A percentile compares a stretch with the other conserved stretches of the same genome.
phyloP scores from a whole-genome alignment of 2,113 vertebrate species.

The Tyrannus savana region DNA sequence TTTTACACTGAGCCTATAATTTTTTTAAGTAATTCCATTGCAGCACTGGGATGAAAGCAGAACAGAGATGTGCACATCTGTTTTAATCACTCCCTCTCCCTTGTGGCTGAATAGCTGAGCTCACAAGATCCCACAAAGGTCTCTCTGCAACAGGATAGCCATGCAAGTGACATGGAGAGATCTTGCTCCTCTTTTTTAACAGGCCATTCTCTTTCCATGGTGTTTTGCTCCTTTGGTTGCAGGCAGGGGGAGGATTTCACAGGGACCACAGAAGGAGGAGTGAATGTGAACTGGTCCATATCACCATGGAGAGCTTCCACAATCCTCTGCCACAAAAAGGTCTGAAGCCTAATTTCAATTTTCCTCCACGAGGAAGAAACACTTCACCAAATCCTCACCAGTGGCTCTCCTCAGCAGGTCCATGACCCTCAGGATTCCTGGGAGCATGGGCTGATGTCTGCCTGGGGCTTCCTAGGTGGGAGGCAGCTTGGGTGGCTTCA shows the following conservation, averaged over 20 bases:
- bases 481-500: not conserved
- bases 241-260: not conserved
- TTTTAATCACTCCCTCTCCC: not conserved
- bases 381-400: not conserved
- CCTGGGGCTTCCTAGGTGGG: not conserved
- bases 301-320: not conserved
- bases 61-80: not conserved
- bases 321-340: not conserved
- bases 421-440: not conserved
- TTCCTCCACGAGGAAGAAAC: not conserved
- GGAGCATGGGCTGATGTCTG: not conserved
- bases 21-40: not conserved
- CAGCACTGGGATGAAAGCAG: not conserved
- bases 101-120: not conserved
- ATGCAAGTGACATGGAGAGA: not conserved
- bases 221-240: not conserved
- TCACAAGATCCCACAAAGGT: not conserved
- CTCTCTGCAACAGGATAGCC: not conserved
- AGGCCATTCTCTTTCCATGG: not conserved
- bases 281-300: not conserved
- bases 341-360: not conserved
- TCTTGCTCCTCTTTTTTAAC: not conserved
- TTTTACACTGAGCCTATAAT: not conserved
- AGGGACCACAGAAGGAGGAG: not conserved
- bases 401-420: not conserved